Percentiles rank a stretch among this genome's conserved stretches.
Conservation (phyloP, 2,888 invertebrate genomes). For the Poecilus cupreus region DNA sequence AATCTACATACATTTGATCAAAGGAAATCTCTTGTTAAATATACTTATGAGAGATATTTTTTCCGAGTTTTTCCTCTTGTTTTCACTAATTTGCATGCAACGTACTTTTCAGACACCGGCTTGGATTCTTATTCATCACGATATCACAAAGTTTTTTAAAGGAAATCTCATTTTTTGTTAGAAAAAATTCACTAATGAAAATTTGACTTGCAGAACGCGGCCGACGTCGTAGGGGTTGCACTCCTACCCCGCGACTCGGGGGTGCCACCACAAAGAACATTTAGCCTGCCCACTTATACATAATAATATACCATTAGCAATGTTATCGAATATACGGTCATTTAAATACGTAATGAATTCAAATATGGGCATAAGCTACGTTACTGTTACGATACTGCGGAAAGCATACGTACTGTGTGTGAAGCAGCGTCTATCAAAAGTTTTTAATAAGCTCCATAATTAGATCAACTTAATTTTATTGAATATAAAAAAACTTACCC, state of each 20-base stretch:
- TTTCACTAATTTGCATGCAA: constrained; percentile 68
- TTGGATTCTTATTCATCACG: constrained; percentile 68
- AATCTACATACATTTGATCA: constrained; percentile 70
- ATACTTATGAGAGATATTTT: constrained; percentile 64
- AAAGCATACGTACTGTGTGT: constrained; percentile 6
- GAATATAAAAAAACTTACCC: too few relatives aligned
- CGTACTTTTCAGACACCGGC: constrained; percentile 63
- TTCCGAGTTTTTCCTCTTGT: constrained; percentile 66
- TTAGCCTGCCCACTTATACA: constrained; percentile 65
- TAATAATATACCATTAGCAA: constrained; percentile 69
- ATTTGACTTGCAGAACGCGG: constrained; percentile 68
- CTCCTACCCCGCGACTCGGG: neutral
- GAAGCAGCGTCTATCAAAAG: constrained; percentile 1
- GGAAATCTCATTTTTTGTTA: constrained; percentile 64
- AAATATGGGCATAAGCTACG: constrained; percentile 63
- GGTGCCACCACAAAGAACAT: constrained; percentile 13
- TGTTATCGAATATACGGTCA: constrained; percentile 69
- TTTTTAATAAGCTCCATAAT: neutral
- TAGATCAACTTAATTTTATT: neutral
- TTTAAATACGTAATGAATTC: constrained; percentile 70
- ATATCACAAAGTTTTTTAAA: constrained; percentile 65
- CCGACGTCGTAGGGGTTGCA: neutral
- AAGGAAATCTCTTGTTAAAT: constrained; percentile 69
- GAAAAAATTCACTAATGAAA: constrained; percentile 68
- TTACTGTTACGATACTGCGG: constrained; percentile 6